phyloP scores from a whole-genome alignment of 2,797 vertebrate species.

The Mus minutoides region DNA sequence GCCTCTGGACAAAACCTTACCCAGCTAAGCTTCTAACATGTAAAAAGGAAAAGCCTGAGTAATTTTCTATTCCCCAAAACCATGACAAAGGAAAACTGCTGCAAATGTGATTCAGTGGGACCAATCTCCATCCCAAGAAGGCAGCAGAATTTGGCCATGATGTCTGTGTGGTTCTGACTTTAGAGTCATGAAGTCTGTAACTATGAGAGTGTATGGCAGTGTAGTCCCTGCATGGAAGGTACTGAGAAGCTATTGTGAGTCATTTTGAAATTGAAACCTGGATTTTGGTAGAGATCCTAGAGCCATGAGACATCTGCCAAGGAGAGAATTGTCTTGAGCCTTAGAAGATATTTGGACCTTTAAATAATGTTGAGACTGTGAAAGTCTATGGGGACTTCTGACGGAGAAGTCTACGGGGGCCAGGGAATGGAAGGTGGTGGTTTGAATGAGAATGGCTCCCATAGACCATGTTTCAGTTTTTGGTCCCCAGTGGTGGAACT shows the following conservation, averaged over 20 bases:
- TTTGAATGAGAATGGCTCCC: neutral
- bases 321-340: neutral
- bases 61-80: neutral
- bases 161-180: neutral
- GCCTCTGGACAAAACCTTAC: neutral
- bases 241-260: neutral
- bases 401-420: neutral
- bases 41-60: neutral
- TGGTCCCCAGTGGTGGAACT: neutral
- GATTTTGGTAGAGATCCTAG: neutral
- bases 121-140: neutral
- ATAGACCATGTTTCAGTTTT: neutral
- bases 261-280: neutral
- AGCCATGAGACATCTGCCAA: neutral
- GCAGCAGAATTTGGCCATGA: neutral
- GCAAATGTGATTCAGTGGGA: neutral
- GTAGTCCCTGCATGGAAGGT: neutral
- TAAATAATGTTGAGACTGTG: neutral
- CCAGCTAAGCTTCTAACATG: neutral
- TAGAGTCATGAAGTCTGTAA: neutral
- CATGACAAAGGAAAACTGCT: neutral
- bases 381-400: neutral
- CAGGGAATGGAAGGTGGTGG: neutral
- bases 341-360: neutral
- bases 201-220: neutral